A percentile compares a stretch with the other conserved stretches of the same genome.
Evolutionary conservation across 1,140 invertebrate genomes (phyloP).

Genomic region (Orius insidiosus): DNA sequence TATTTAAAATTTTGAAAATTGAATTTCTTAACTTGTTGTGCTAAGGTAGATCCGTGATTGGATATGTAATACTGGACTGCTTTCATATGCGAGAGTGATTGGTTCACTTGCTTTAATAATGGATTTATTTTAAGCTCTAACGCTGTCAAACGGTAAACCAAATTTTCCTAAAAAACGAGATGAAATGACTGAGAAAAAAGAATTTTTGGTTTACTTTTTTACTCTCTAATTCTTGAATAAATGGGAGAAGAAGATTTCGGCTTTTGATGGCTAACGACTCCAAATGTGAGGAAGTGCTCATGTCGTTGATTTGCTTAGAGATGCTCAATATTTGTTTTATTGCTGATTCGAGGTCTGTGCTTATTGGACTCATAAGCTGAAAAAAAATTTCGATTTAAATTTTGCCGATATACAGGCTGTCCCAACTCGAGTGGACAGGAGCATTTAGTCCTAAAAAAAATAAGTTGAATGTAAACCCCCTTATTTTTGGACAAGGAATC

Average conservation of each 20-base stretch:
- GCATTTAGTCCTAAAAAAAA: too few species aligned
- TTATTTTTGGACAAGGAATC: too few species aligned
- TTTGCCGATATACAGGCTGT: too few species aligned
- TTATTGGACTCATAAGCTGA: slow-evolving; percentile 39
- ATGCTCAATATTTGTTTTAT: slow-evolving; percentile 56
- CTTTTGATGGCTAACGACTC: slow-evolving; percentile 43
- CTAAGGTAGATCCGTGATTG: slow-evolving; percentile 51
- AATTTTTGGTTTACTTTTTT: slow-evolving; percentile 21
- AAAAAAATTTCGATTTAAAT: too few species aligned
- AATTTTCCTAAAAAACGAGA: slow-evolving; percentile 47
- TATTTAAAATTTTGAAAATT: too few species aligned
- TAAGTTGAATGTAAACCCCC: too few species aligned
- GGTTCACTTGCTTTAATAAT: slow-evolving; percentile 45
- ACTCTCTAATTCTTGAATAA: slow-evolving; percentile 44
- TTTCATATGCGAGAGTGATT: slow-evolving; percentile 50
- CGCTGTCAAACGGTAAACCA: slow-evolving; percentile 54
- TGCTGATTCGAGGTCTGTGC: slow-evolving; percentile 48
- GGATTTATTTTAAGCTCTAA: slow-evolving; percentile 52
- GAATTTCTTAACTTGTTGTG: slow-evolving; percentile 31
- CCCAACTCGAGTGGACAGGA: background rate
- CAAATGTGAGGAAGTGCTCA: slow-evolving; percentile 41
- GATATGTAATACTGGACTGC: slow-evolving; percentile 56
- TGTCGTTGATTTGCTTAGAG: slow-evolving; percentile 47
- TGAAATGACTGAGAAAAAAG: too few species aligned
- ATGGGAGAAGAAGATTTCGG: slow-evolving; percentile 37